Conservation (phyloP, 2,888 invertebrate species). For the Pseudanteris insignis region DNA sequence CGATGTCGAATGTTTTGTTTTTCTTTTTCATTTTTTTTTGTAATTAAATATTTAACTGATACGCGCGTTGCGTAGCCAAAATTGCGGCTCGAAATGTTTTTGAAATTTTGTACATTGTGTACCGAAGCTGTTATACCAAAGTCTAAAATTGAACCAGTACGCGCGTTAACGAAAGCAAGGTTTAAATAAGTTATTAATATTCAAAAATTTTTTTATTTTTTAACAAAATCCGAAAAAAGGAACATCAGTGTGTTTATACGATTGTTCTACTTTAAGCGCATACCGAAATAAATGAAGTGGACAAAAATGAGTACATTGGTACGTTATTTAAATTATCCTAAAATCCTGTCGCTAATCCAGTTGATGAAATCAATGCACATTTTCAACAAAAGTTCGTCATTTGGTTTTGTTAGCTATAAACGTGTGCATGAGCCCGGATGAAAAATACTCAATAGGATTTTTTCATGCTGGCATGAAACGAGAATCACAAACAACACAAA, state of each 20-base stretch:
- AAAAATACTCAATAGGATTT: conserved; percentile 41
- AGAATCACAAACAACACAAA: conserved; percentile 41
- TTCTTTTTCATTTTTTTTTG: conserved; percentile 2
- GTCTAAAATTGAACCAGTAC: conserved; percentile 25
- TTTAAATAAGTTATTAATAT: conserved; percentile 26
- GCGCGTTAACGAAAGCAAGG: conserved; percentile 14
- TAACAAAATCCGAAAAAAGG: conserved; percentile 8
- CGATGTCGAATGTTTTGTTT: conserved; percentile 19
- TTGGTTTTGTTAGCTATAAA: no score
- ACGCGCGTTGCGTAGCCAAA: conserved; percentile 8
- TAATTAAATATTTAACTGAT: conserved; percentile 21
- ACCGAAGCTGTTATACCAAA: conserved; percentile 43
- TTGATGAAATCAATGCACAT: conserved; percentile 1
- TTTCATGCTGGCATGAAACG: conserved; percentile 27
- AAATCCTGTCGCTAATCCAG: conserved; percentile 15
- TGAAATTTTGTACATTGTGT: conserved; percentile 31
- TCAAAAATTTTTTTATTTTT: conserved; percentile 24
- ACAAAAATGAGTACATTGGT: conserved; percentile 29
- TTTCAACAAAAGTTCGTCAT: not conserved
- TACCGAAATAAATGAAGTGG: conserved; percentile 33
- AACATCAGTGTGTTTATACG: conserved; percentile 18
- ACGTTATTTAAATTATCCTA: conserved; percentile 36
- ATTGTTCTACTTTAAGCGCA: conserved; percentile 36
- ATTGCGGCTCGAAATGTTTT: conserved; percentile 14
- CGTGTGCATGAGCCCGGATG: not conserved